A percentile compares a stretch with the other conserved stretches of the same genome.
Evolutionary conservation across 2,113 vertebrate species (phyloP).

Genomic region (Tamias sibiricus): DNA sequence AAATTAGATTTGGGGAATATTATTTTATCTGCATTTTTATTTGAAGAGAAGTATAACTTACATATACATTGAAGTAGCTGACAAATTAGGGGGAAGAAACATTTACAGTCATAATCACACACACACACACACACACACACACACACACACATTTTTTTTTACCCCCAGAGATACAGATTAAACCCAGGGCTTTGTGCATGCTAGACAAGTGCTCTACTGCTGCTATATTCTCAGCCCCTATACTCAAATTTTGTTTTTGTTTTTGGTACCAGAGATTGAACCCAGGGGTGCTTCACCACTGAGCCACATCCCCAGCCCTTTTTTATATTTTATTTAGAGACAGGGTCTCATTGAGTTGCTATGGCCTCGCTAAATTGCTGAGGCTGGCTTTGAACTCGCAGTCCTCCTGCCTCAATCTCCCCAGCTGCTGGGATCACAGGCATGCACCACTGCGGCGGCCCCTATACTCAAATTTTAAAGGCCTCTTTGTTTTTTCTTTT

Average conservation of each 20-base stretch:
- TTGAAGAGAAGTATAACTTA: background rate
- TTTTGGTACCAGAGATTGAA: background rate
- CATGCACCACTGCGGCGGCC: background rate
- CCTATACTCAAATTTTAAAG: background rate
- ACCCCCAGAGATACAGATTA: no score
- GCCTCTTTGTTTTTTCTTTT: background rate
- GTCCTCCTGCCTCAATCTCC: background rate
- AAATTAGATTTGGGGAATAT: slow-evolving; percentile 20
- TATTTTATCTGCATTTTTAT: background rate
- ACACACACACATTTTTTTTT: no score
- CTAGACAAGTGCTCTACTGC: background rate
- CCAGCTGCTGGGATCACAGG: no score
- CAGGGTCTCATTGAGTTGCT: background rate
- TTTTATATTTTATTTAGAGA: background rate
- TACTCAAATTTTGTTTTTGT: background rate
- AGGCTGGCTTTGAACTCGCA: background rate
- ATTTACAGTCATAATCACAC: slow-evolving; percentile 21
- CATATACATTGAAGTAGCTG: background rate
- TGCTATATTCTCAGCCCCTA: no score
- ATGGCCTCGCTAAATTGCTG: no score
- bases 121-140: no score
- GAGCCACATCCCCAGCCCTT: no score
- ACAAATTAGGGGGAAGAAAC: background rate
- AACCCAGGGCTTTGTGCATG: background rate
- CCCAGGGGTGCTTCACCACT: no score